Percentiles rank a stretch among this genome's conserved stretches.
These are phyloP conservation scores for Oreochromis spilurus DNA, from an alignment of 2,113 vertebrate genomes.

Conservation along the genomic window DNA sequence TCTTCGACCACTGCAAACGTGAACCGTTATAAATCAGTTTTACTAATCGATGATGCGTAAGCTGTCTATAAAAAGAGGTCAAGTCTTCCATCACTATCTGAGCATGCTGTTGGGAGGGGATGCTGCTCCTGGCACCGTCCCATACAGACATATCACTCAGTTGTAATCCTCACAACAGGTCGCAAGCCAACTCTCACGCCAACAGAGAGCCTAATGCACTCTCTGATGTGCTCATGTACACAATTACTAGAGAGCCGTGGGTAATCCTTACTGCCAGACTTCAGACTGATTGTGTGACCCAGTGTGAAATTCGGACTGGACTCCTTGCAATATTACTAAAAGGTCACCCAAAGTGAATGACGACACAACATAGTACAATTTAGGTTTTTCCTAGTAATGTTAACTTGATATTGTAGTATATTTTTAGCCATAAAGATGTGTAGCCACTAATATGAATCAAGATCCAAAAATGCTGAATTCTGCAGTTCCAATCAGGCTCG, in stretches of 20 bases:
- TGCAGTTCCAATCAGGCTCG: neutral
- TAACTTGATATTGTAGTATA: neutral
- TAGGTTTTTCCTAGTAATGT: neutral
- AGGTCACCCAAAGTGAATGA: neutral
- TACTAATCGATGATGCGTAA: neutral
- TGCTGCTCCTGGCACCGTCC: slow-evolving; percentile 21
- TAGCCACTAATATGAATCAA: neutral
- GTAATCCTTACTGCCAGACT: neutral
- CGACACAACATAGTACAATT: neutral
- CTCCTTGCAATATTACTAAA: neutral
- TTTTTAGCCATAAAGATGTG: neutral
- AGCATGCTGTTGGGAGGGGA: slow-evolving; percentile 13
- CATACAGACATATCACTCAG: slow-evolving; percentile 39
- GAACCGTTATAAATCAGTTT: neutral
- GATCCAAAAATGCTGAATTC: neutral
- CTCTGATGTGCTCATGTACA: neutral
- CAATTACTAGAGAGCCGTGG: slow-evolving; percentile 12
- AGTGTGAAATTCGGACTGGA: neutral
- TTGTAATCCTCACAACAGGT: slow-evolving; percentile 64
- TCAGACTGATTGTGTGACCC: neutral
- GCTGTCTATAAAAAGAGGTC: neutral
- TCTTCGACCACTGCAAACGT: neutral
- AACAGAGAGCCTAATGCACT: slow-evolving; percentile 11
- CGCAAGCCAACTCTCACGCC: slow-evolving; percentile 37
- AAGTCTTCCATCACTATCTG: neutral